Base-by-base conservation (phyloP, 2,113 vertebrate species). In the Petromus typicus region DNA sequence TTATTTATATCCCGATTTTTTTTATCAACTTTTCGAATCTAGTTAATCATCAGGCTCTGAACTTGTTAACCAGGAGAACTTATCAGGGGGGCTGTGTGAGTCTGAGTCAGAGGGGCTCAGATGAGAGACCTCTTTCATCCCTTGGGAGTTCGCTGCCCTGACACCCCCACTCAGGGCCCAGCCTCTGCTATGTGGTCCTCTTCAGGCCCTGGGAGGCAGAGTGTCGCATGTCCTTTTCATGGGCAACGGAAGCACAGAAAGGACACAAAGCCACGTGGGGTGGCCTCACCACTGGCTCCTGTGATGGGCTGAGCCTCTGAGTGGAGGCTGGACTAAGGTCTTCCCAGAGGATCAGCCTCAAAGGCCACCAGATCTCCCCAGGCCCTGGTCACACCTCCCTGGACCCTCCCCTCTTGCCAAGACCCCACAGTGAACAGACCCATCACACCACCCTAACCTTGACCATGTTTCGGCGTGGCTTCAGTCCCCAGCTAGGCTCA, bases 1-100 rank as follows among this genome's bases (percentile, higher is more conserved):
- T 98, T 99, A 99, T 99, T 99, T 99, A 98, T 99, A 98, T 97
- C 98, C 91, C 88, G 95, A 97, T 48, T 88, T 98, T 98, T 71
- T 71, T 98, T 97, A 98, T 98, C 98, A 98, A 97, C 98, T 98
- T 98, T 97, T 97, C 97, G 98, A 98, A 97, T 98, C 97, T 98
- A 97, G 97, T 98, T 98, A 98, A 98, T 98, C 98, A 97, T 97
- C 96, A 96, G 97, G 92, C 92, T 96, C 97, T 92, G 97, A 97
- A 98, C 98, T 98, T 98, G 98, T 97, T 98, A 98, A 98, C 98
- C 92, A 88, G 79, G 94, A 97, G 97, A 95, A 92, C 84, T 92
- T 2, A 48, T 92, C 37, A 48, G 87, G 63, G 96, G 97, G 86
- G 95, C 97, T 2, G 9, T 4, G 51, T 4, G 1, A 0, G 14